Evolutionary conservation across 2,113 vertebrate species (phyloP), one percentile per base, ranked within the genome.

Genomic region (Ramphastos sulfuratus): DNA sequence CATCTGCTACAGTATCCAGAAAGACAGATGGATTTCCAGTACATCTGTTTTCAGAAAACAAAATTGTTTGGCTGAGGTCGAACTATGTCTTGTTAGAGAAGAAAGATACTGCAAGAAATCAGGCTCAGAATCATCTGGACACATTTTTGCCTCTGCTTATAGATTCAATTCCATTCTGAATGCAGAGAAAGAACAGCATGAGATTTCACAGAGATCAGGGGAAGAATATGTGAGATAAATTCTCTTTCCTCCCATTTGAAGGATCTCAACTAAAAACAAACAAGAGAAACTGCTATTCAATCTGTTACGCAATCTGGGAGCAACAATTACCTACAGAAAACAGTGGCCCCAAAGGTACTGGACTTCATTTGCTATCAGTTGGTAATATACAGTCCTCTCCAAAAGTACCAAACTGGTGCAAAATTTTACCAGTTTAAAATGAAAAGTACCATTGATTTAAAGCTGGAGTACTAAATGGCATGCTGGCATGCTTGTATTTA

Each of bases 1-100:
- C 37, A 85, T 93, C 71, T 87, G 46, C 46, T 82, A 85, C 25
- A 76, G 42, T 42, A 85, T 58, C 74, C 56, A 67, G n/a, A 70
- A 87, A 66, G 56, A 80, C 35, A 84, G 70, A 89, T 63, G 70
- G 61, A 72, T 75, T 89, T 94, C 58, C 66, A 89, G 54, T n/a
- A 39, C 75, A 60, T 39, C 25, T 94, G 18, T 56, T 91, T 85
- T 67, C 28, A 77, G 58, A 91, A 92, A 95, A 79, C 58, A 66
- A 89, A 90, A 66, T 15, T 4, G 10, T 56, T 89, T 87, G 37
- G 67, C 74, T 89, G 48, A 76, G 31, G 15, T 46, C 83, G 48
- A 35, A 52, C 35, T 21, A 12, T 61, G 15, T 55, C 66, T 69
- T 63, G 7, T 73, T 77, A 71, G 58, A 63, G 52, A 87, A 84